Evolutionary conservation across 2,797 vertebrate genomes (phyloP), one percentile per base, ranked within the genome.

Genomic region (Brachyalestes nurse): DNA sequence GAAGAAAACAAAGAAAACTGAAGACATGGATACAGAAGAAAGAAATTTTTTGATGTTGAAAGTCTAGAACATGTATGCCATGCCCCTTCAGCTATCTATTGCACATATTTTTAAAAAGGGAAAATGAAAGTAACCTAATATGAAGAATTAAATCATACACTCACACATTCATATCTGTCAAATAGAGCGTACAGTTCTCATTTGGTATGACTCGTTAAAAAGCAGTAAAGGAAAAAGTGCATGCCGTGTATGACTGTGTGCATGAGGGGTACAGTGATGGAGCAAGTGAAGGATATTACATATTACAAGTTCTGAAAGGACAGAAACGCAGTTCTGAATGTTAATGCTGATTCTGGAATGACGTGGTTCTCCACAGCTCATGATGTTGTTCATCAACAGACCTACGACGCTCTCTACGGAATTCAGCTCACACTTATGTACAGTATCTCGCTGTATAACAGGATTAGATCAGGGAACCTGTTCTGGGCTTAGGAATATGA

Each of bases 141-240:
- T 76, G 23, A 65, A 86, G 74, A 64, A 77, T 77, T 85, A 80
- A 80, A 73, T 74, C 45, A 65, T 62, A 17, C 87, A 84, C 88
- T 89, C 88, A 87, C 64, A 49, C 80, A 82, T 88, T 89, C 86
- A 81, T 84, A 88, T 86, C 73, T 87, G 85, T 89, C 88, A 86
- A 79, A 84, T 86, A 85, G 6, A 17, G 73, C 79, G 70, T 79
- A 74, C 70, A 81, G 49, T 75, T 83, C 38, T 75, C 79, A 74
- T 83, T 84, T 75, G 65, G 69, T 67, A 72, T 49, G 73, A 79
- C 7, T 49, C 9, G 40, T 38, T 40, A 8, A 57, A 42, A 64
- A 64, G 25, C 45, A 55, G n/a, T 25, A 62, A 78, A 58, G 77
- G 6, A 75, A 74, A 75, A 80, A 51, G 64, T 80, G 64, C 64